A percentile compares a stretch with the other conserved stretches of the same genome.
Conservation (phyloP, 2,797 vertebrate species). For the Enteromius thamalakanensis region DNA sequence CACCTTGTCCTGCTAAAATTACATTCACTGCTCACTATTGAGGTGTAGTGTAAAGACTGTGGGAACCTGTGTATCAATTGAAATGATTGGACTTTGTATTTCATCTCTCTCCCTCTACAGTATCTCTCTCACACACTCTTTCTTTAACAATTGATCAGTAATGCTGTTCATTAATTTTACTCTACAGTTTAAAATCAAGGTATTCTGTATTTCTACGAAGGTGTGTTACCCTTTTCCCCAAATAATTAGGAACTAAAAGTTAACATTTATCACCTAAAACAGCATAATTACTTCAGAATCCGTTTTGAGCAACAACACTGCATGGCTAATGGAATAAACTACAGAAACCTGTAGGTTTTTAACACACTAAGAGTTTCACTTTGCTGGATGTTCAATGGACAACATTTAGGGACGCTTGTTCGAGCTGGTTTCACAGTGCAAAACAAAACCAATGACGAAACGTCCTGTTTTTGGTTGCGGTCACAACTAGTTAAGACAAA, state of each 20-base stretch:
- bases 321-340: neutral
- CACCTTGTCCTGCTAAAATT: neutral
- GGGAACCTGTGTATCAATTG: neutral
- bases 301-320: neutral
- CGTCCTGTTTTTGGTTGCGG: neutral
- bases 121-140: neutral
- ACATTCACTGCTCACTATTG: neutral
- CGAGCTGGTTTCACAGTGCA: neutral
- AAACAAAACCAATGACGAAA: neutral
- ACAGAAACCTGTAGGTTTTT: neutral
- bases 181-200: neutral
- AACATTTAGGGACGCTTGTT: neutral
- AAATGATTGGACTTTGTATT: neutral
- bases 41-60: neutral
- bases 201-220: neutral
- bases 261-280: neutral
- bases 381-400: neutral
- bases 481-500: neutral
- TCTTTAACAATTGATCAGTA: neutral
- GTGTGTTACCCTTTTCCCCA: neutral
- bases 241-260: neutral
- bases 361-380: neutral
- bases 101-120: neutral
- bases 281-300: neutral
- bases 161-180: neutral